Percentiles rank a stretch among this genome's conserved stretches.
Evolutionary conservation across 2,888 invertebrate genomes (phyloP).

Genomic region (Acanthoscelides obtectus): DNA sequence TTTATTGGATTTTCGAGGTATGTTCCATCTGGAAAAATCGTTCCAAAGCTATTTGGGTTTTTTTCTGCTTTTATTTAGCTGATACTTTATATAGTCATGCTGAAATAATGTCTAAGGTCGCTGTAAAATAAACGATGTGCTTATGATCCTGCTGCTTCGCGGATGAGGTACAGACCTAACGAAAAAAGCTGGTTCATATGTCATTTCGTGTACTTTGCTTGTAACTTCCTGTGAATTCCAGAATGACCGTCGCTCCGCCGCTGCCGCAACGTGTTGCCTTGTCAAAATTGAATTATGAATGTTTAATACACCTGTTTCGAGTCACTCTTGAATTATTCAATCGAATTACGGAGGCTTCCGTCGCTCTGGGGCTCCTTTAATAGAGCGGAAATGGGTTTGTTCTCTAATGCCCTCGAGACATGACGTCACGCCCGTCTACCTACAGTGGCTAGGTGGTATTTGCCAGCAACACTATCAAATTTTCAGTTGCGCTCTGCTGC

Average conservation of each 20-base stretch:
- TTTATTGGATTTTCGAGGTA: too few relatives aligned
- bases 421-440: background rate
- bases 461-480: background rate
- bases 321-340: slow-evolving; percentile 6
- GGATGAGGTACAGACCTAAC: too few relatives aligned
- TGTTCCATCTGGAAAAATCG: too few relatives aligned
- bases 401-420: background rate
- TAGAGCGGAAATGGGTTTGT: background rate
- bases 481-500: background rate
- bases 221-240: background rate
- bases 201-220: too few relatives aligned
- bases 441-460: background rate
- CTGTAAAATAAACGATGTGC: too few relatives aligned
- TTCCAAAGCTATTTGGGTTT: too few relatives aligned
- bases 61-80: too few relatives aligned
- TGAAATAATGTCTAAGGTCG: too few relatives aligned
- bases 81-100: too few relatives aligned
- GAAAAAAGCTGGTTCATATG: too few relatives aligned
- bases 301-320: slow-evolving; percentile 10
- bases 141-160: too few relatives aligned
- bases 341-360: slow-evolving; percentile 6
- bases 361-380: background rate
- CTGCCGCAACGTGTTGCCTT: background rate
- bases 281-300: slow-evolving; percentile 9
- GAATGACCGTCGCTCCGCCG: background rate